Evolutionary conservation across 1,140 invertebrate genomes (phyloP), one percentile per base, ranked within the genome.

Genomic region (Lasioglossum baleicum): DNA sequence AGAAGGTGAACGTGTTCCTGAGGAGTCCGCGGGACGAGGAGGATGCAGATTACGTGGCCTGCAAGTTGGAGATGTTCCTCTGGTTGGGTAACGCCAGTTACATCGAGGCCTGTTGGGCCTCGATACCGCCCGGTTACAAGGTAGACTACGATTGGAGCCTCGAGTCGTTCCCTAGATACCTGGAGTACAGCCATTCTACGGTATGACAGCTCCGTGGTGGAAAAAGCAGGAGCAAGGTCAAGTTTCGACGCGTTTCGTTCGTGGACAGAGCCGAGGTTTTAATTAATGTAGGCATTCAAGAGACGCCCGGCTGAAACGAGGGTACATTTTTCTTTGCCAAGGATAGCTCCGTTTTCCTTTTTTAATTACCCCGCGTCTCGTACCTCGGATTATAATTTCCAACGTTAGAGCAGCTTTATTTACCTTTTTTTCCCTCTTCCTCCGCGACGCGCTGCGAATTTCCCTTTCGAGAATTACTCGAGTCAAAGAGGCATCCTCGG

Each of bases 61-160:
- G 88, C 79, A 92, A 90, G 90, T 89, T 89, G 31, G 88, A 88
- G 87, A 91, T 90, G 85, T 92, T 91, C 90, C 87, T 90, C 68
- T 92, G 90, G 93, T 90, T 91, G 7, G 93, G 89, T 64, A 93
- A 89, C 87, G 88, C 83, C 7, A 91, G 88, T 73, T 90, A 88
- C 81, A 68, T 83, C 2, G 68, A 67, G 0, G 88, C 87, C 4
- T 93, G 91, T 42, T 93, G 92, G 92, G 88, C 82, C 71, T 67
- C 86, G 6, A 88, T 93, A 51, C 92, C 92, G 22, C 84, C 90
- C 4, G 92, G 92, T 13, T 91, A 92, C 87, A 86, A 87, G 42
- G 83, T 89, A 26, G 86, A 91, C 71, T 84, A 88, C 40, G 70
- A 82, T 22, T 56, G 56, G 66, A 82, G 73, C 64, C 79, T 90